Evolutionary conservation across 35 echinoderm and acorn worm genomes (phyloP).

Genomic region (Hemicentrotus pulcherrimus): DNA sequence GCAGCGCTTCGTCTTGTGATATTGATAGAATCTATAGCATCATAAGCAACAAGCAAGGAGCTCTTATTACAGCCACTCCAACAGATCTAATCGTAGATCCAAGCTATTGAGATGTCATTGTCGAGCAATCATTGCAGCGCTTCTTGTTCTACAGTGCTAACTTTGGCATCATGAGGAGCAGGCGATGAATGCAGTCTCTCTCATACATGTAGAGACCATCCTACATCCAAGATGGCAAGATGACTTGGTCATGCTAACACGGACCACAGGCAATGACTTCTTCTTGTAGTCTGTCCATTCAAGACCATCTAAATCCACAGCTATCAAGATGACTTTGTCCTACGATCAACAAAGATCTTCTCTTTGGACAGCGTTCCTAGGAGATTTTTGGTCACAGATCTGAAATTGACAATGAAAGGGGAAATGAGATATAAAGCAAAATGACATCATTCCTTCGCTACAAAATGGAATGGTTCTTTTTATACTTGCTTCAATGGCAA

Average conservation of each 20-base stretch:
- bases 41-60: too few species aligned
- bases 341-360: constrained; percentile 75
- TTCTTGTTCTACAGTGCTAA: neutral
- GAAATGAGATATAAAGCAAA: neutral
- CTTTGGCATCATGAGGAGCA: neutral
- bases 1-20: neutral
- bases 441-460: neutral
- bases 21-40: too few species aligned
- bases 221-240: neutral
- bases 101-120: neutral
- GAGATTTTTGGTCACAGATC: constrained; percentile 67
- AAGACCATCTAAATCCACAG: neutral
- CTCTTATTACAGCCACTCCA: too few species aligned
- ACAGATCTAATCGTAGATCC: neutral
- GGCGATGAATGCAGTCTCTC: neutral
- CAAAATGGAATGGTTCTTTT: neutral
- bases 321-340: constrained; percentile 33
- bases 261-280: neutral
- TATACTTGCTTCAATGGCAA: neutral
- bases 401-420: constrained; percentile 16
- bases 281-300: neutral
- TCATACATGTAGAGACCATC: neutral
- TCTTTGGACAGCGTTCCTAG: constrained; percentile 70
- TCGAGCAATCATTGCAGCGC: neutral
- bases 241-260: neutral